Conservation (phyloP, 2,797 vertebrate genomes). For the Tangara arthus region DNA sequence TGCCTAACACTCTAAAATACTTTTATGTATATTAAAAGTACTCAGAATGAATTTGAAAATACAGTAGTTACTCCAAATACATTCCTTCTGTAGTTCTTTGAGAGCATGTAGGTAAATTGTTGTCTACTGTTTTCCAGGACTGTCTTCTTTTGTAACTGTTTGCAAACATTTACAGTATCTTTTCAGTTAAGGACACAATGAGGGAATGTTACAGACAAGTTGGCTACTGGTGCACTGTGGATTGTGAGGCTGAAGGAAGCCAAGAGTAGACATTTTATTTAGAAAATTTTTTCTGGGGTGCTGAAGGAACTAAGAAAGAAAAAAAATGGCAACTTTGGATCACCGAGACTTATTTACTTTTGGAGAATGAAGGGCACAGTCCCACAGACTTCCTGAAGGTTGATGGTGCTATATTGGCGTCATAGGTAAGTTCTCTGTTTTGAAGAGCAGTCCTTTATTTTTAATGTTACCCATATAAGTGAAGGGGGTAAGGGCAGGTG, state of each 20-base stretch:
- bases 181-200: not conserved
- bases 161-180: not conserved
- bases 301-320: not conserved
- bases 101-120: not conserved
- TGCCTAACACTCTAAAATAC: not conserved
- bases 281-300: not conserved
- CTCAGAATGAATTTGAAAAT: not conserved
- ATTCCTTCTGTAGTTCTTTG: not conserved
- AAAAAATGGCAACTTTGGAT: not conserved
- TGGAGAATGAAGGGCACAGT: not conserved
- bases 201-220: not conserved
- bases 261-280: not conserved
- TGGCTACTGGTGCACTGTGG: not conserved
- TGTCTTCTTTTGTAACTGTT: not conserved
- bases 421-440: not conserved
- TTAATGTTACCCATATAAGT: not conserved
- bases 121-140: not conserved
- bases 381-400: not conserved
- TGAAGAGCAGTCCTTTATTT: not conserved
- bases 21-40: not conserved
- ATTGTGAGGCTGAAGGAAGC: not conserved
- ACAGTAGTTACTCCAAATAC: not conserved
- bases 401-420: not conserved
- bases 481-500: not conserved
- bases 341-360: not conserved